A percentile compares a stretch with the other conserved stretches of the same genome.
These are phyloP conservation scores for Bicyclus anynana DNA, from an alignment of 1,140 invertebrate genomes.

Conservation along the genomic window DNA sequence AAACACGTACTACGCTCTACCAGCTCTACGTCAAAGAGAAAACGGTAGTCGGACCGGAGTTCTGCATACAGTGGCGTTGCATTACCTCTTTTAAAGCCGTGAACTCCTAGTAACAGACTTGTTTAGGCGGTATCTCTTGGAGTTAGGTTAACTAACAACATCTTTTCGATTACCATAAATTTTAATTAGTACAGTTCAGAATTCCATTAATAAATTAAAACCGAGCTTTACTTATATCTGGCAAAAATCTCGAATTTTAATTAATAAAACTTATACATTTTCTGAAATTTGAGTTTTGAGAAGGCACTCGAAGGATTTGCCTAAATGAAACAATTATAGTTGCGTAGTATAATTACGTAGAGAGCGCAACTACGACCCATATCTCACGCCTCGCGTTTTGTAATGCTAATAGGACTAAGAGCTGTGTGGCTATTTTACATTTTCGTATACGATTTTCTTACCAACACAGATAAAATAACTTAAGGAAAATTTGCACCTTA, in stretches of 20 bases:
- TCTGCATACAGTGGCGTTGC: slow-evolving; percentile 34
- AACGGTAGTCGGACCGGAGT: slow-evolving; percentile 32
- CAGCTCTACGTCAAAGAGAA: slow-evolving; percentile 29
- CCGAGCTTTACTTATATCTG: too few relatives aligned
- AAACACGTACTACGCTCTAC: slow-evolving; percentile 23
- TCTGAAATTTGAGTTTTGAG: too few relatives aligned
- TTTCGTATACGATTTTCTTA: neutral
- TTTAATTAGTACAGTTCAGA: neutral
- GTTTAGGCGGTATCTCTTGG: slow-evolving; percentile 46
- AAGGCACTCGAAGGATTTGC: neutral
- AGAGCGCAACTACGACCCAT: slow-evolving; percentile 18
- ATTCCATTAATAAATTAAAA: too few relatives aligned
- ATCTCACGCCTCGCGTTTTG: slow-evolving; percentile 21
- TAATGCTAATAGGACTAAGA: slow-evolving; percentile 13
- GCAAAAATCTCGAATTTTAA: too few relatives aligned
- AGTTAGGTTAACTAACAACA: slow-evolving; percentile 27
- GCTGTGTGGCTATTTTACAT: slow-evolving; percentile 9
- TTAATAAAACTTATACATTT: neutral
- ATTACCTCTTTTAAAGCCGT: slow-evolving; percentile 37
- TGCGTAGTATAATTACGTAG: slow-evolving; percentile 22
- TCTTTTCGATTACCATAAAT: neutral
- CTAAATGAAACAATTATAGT: slow-evolving; percentile 25
- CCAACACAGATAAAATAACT: neutral
- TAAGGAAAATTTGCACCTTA: neutral
- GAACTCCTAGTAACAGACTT: slow-evolving; percentile 53